phyloP scores from a whole-genome alignment of 2,888 invertebrate species.

The Allophyes oxyacanthae region DNA sequence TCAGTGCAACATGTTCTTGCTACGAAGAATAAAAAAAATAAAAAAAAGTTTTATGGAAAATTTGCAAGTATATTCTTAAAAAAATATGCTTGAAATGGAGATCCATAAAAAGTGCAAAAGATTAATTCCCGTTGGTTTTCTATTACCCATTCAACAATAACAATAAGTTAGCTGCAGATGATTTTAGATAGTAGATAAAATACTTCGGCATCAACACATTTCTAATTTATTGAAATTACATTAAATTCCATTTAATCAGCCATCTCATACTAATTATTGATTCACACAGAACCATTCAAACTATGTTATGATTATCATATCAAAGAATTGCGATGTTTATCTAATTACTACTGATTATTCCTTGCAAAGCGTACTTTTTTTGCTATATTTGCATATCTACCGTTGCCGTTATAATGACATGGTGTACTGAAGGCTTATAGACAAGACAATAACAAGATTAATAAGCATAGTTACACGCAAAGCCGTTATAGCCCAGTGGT shows the following conservation, averaged over 20 bases:
- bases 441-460: slow-evolving; percentile 23
- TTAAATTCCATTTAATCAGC: slow-evolving; percentile 17
- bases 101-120: no score
- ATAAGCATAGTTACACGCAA: slow-evolving; percentile 1
- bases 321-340: slow-evolving; percentile 60
- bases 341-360: slow-evolving; percentile 17
- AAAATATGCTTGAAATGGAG: no score
- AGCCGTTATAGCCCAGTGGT: no score
- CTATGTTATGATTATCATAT: slow-evolving; percentile 43
- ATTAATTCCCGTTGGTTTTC: not conserved
- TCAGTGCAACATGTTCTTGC: no score
- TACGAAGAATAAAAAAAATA: no score
- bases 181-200: slow-evolving; percentile 24
- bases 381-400: slow-evolving; percentile 31
- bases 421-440: slow-evolving; percentile 25
- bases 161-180: slow-evolving; percentile 28
- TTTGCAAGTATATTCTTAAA: no score
- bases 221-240: slow-evolving; percentile 12
- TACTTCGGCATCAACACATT: slow-evolving; percentile 8
- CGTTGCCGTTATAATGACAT: slow-evolving; percentile 20
- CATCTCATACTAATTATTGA: slow-evolving; percentile 21
- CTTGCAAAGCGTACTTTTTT: slow-evolving; percentile 11
- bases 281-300: slow-evolving; percentile 23
- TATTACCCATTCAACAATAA: slow-evolving; percentile 18
- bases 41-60: no score